Base-by-base conservation (phyloP, 1,140 invertebrate genomes). In the Monomorium pharaonis region DNA sequence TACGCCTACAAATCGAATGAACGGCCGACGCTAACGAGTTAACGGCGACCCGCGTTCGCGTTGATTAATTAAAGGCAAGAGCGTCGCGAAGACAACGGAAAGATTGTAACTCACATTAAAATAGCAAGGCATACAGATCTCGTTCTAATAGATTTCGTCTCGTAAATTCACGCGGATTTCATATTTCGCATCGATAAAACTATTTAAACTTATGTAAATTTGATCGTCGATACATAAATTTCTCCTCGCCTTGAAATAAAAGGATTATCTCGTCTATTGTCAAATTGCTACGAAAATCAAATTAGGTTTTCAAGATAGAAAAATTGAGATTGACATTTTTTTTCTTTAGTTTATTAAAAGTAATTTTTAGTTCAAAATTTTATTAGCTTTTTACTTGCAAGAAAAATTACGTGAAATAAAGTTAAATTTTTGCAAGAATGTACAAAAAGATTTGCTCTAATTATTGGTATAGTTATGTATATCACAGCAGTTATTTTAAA, bases 1-100 rank as follows among this genome's bases (percentile, higher is more conserved):
- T 85, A 75, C 86, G 83, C 69, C 80, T 85, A 65, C 86, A 92
- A 93, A 94, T 93, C 89, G 89, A 93, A 92, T 92, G 49, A 93
- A 81, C 80, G 72, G 80, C 80, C 86, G 51, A 63, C 49, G 67
- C 44, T 93, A 92, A 94, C 88, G 69, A 93, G 83, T 60, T 92
- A 92, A 92, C 86, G 88, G 90, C 77, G 65, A 90, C 67, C 58
- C 27, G 67, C 54, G 78, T 60, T 88, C 72, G 21, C n/a, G 54
- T 51, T 84, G 56, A 58, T 85, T 89, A 83, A 83, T 83, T 83
- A 83, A 81, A 51, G n/a, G 65, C 78, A 54, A 18, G 18, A 49
- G n/a, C 21, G 42, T 44, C 51, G 24, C 16, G 24, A 21, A 83
- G 51, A 72, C 21, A 81, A 81, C 37, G 24, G 27, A 30, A 24